Base-by-base conservation (phyloP, 2,888 invertebrate species). In the Notodonta dromedarius region DNA sequence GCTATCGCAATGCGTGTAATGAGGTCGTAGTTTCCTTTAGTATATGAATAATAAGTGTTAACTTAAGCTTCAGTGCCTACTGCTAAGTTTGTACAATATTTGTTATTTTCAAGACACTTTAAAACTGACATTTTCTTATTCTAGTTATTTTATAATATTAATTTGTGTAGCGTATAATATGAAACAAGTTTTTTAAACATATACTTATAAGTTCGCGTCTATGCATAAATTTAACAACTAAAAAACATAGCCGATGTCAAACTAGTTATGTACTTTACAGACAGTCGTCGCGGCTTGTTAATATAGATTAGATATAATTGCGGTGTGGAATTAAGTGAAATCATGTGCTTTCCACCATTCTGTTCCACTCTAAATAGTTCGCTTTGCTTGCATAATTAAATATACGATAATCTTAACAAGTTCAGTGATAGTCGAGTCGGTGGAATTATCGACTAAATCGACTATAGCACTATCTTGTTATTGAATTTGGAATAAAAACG, bases 361-460 rank as follows among this genome's bases (percentile, higher is more conserved):
- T 59, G 78, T 79, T 80, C 71, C 78, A 79, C 71, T 80, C 80
- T 73, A 73, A 63, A 80, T 79, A 58, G 53, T 66, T 42, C 44
- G 48, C 40, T 67, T 56, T 50, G 69, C 74, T 77, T 76, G 80
- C 78, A 77, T 80, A 80, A 79, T 80, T 79, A 74, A 70, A 62
- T 61, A 57, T 55, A 24, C 55, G 55, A 64, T 50, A 57, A 60
- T 56, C 57, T 63, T 13, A 13, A 13, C 32, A 52, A 32, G 52
- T 35, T 35, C 35, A 11, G 52, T 52, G 52, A 52, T 52, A 32
- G 52, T 52, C 5, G 16, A 50, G 16, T 50, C 50, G 9, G 50
- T 50, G 13, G 16, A 50, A 50, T 16, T 50, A 46, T 46, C 46
- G 46, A 46, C n/a, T 46, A 46, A 6, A n/a, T 46, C 42, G 42